Evolutionary conservation across 2,797 vertebrate genomes (phyloP).

Genomic region (Acipenser transmontanus): DNA sequence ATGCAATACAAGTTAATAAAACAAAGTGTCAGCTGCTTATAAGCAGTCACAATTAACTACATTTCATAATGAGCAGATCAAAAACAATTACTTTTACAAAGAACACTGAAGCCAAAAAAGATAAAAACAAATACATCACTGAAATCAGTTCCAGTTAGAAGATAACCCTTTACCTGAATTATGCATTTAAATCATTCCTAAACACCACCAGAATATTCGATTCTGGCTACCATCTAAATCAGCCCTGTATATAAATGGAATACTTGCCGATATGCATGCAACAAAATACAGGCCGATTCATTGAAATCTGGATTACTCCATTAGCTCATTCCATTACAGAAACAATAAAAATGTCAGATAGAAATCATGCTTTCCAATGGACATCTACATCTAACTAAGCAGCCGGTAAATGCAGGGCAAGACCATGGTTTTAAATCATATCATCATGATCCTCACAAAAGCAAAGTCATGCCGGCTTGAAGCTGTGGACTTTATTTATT

Average conservation of each 20-base stretch:
- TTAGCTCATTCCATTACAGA: constrained; percentile 16
- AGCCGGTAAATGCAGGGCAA: background rate
- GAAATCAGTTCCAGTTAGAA: too few species aligned
- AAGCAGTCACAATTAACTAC: too few species aligned
- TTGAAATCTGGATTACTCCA: constrained; percentile 21
- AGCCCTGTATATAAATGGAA: background rate
- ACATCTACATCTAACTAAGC: background rate
- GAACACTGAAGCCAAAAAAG: too few species aligned
- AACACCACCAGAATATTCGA: constrained; percentile 9
- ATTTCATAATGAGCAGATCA: too few species aligned
- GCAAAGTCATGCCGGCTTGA: too few species aligned
- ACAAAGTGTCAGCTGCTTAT: too few species aligned
- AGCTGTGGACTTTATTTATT: too few species aligned
- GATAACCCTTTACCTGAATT: too few species aligned
- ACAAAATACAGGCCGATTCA: constrained; percentile 10
- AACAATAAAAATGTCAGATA: constrained; percentile 10
- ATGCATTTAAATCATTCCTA: constrained; percentile 5
- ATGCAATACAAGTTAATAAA: too few species aligned
- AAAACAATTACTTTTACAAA: too few species aligned
- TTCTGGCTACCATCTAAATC: constrained; percentile 11
- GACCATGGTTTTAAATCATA: background rate
- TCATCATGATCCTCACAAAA: too few species aligned
- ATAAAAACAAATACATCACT: too few species aligned
- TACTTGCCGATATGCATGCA: constrained; percentile 13
- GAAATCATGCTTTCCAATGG: background rate